A percentile compares a stretch with the other conserved stretches of the same genome.
Conservation (phyloP, 2,888 invertebrate genomes). For the Rhopalosiphum nymphaeae region DNA sequence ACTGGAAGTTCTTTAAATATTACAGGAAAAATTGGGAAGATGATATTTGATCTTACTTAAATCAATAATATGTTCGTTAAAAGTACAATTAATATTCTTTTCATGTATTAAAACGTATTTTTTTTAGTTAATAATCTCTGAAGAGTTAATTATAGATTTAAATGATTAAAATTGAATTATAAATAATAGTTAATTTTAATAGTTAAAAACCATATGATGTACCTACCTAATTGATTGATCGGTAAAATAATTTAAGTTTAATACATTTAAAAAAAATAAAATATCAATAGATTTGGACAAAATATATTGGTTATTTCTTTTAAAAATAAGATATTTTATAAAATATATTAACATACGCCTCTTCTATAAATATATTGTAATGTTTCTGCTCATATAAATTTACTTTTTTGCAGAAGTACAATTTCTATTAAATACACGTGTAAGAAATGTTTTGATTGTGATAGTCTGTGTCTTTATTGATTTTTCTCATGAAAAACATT, state of each 20-base stretch:
- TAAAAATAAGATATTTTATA: not conserved
- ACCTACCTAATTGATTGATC: not conserved
- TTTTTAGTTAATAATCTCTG: too few species aligned
- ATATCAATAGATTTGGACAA: not conserved
- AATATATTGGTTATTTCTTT: not conserved
- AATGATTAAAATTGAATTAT: too few species aligned
- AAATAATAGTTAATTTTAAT: too few species aligned
- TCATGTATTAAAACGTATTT: not conserved
- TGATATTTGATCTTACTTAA: not conserved
- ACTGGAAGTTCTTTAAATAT: not conserved
- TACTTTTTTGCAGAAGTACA: not conserved
- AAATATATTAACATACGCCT: not conserved
- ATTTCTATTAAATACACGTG: not conserved
- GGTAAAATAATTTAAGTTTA: not conserved
- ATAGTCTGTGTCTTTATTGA: not conserved
- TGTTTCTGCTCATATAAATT: not conserved
- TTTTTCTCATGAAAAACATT: not conserved
- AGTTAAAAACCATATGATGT: not conserved
- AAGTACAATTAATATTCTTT: not conserved
- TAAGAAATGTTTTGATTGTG: not conserved
- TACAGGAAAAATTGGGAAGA: not conserved
- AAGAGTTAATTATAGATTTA: not conserved
- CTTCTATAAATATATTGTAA: not conserved
- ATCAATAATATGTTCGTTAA: not conserved
- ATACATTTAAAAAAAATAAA: too few species aligned